Evolutionary conservation across 2,888 invertebrate genomes (phyloP).

Genomic region (Lasioglossum zephyrum): DNA sequence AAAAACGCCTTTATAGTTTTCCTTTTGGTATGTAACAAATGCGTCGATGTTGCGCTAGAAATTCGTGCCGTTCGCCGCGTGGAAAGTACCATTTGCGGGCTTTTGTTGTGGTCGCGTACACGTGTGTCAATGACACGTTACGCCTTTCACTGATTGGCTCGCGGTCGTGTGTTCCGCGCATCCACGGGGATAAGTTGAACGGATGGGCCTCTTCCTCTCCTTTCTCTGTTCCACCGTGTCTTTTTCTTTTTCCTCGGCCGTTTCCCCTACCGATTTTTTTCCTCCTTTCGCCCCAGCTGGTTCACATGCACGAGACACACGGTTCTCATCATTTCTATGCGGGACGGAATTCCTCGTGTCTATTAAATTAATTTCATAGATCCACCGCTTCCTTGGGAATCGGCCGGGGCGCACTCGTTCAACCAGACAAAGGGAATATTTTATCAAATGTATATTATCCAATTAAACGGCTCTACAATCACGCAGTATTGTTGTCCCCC

Average conservation of each 20-base stretch:
- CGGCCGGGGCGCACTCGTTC: slow-evolving; percentile 16
- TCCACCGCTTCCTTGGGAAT: slow-evolving; percentile 43
- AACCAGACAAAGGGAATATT: slow-evolving; percentile 32
- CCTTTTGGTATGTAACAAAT: background rate
- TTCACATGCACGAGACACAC: slow-evolving; percentile 39
- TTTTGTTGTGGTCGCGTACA: background rate
- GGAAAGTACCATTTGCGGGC: slow-evolving; percentile 29
- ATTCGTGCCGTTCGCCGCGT: slow-evolving; percentile 31
- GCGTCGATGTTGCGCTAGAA: slow-evolving; percentile 16
- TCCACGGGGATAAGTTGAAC: slow-evolving; percentile 64
- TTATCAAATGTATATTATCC: slow-evolving; percentile 30
- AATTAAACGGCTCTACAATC: slow-evolving; percentile 32
- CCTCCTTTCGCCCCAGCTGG: slow-evolving; percentile 18
- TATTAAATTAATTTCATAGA: slow-evolving; percentile 59
- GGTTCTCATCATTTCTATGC: slow-evolving; percentile 57
- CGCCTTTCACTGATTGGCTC: slow-evolving; percentile 64
- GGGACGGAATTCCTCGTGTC: slow-evolving; percentile 26
- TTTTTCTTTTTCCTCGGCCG: slow-evolving; percentile 7
- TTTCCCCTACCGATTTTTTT: slow-evolving; percentile 25
- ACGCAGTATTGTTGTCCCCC: background rate
- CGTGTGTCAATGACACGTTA: slow-evolving; percentile 66
- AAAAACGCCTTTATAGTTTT: background rate
- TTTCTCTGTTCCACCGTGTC: slow-evolving; percentile 39
- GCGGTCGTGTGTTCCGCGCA: slow-evolving; percentile 51
- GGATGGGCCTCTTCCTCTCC: slow-evolving; percentile 70